Evolutionary conservation across 2,888 invertebrate species (phyloP).

Genomic region (Opisthograptis luteolata): DNA sequence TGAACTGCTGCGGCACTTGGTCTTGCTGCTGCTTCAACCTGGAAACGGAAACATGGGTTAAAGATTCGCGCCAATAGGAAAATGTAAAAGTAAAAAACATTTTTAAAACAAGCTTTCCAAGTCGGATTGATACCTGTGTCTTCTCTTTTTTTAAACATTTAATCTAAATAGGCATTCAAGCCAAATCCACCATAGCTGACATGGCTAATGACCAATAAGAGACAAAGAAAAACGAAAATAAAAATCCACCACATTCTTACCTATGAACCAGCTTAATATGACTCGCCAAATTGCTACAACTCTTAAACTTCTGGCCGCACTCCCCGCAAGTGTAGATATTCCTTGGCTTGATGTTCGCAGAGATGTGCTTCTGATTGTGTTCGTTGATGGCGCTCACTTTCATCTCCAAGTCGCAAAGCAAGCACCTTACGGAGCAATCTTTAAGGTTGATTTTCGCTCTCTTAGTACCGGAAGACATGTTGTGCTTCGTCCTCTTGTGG

Average conservation of each 20-base stretch:
- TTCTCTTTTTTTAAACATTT: no score
- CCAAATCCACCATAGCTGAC: no score
- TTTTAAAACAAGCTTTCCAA: no score
- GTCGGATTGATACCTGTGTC: no score
- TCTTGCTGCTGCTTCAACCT: slow-evolving; percentile 52
- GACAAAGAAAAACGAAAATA: no score
- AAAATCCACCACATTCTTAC: no score
- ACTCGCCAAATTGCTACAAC: slow-evolving; percentile 67
- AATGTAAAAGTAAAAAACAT: no score
- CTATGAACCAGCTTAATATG: slow-evolving; percentile 77
- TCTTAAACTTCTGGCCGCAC: slow-evolving; percentile 72
- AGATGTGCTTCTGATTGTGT: slow-evolving; percentile 74
- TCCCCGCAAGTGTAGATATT: slow-evolving; percentile 75
- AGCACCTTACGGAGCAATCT: slow-evolving; percentile 72
- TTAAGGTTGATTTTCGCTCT: slow-evolving; percentile 72
- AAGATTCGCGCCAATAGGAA: no score
- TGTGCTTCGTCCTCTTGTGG: slow-evolving; percentile 76
- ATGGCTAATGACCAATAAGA: no score
- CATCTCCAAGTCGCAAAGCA: slow-evolving; percentile 76
- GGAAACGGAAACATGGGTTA: slow-evolving; percentile 19
- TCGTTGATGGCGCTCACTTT: slow-evolving; percentile 72
- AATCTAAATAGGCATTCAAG: no score
- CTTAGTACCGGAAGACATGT: slow-evolving; percentile 72
- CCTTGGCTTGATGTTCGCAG: slow-evolving; percentile 69
- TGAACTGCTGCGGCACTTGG: slow-evolving; percentile 41